These are phyloP conservation scores for Penaeus chinensis DNA, from an alignment of 1,140 invertebrate genomes.

Conservation along the genomic window DNA sequence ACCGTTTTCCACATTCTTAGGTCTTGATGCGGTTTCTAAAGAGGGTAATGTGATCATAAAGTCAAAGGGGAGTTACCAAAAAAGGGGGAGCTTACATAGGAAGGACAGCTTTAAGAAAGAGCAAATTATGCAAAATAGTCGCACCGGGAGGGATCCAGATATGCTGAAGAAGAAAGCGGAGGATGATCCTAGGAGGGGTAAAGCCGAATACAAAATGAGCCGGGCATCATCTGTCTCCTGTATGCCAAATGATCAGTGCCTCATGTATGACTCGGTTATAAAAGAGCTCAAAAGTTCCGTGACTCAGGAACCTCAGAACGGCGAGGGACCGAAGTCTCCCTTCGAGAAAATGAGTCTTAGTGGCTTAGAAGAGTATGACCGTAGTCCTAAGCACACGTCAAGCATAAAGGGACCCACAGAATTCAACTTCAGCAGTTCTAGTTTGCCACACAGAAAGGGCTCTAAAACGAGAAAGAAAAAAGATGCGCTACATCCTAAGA, in stretches of 20 bases:
- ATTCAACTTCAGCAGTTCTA: conserved; percentile 49
- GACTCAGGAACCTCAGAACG: conserved; percentile 24
- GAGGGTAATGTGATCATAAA: conserved; percentile 1
- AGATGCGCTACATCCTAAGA: conserved; percentile 29
- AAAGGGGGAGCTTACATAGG: conserved; percentile 20
- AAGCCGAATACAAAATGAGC: conserved; percentile 20
- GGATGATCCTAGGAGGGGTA: conserved; percentile 8
- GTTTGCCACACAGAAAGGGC: conserved; percentile 43
- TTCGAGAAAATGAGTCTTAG: conserved; percentile 27
- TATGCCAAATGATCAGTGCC: conserved; percentile 42
- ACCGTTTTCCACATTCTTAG: neutral
- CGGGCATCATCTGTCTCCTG: conserved; percentile 50
- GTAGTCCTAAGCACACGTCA: conserved; percentile 28
- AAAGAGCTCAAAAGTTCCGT: conserved; percentile 37
- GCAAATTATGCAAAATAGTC: conserved; percentile 9
- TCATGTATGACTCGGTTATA: conserved; percentile 48
- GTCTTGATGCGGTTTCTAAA: neutral
- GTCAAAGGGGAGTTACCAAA: conserved; percentile 14
- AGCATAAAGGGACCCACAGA: conserved; percentile 25
- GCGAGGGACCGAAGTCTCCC: conserved; percentile 36
- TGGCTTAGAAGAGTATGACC: conserved; percentile 48
- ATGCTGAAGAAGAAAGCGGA: conserved; percentile 20
- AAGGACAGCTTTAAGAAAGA: conserved; percentile 42
- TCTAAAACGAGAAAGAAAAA: conserved; percentile 39
- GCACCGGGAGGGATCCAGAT: conserved; percentile 25